Evolutionary conservation across 2,888 invertebrate genomes (phyloP), one percentile per base, ranked within the genome.

Genomic region (Adineta ricciae): DNA sequence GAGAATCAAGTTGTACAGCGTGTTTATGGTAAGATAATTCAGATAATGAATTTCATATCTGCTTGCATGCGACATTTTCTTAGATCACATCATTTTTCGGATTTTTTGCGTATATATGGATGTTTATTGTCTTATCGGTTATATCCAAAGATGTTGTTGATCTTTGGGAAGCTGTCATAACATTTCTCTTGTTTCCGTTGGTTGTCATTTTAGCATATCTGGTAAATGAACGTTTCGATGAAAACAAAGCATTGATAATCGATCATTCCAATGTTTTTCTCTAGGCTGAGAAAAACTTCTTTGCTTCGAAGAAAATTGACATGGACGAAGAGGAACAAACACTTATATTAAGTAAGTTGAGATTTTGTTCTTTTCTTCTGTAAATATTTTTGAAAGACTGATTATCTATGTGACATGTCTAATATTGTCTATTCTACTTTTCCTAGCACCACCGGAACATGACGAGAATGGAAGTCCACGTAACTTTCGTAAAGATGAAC

Each of bases 61-160:
- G 11, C 8, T 46, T 46, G 5, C 11, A 8, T 46, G 5, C 11
- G 8, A 27, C 27, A 50, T 85, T 49, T 72, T 52, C 64, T 49
- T 83, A 41, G 83, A 83, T 83, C 24, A 72, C 72, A 9, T 72
- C 72, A 2, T 72, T 72, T 9, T 36, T 72, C 36, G 36, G 72
- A 11, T 72, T 72, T 36, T 92, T 93, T 86, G 93, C 93, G 14
- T 93, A 93, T 89, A 87, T 93, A 83, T 93, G 93, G 93, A 89
- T 93, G 52, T 89, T 92, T 83, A 88, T 93, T 50, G 91, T 92
- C 86, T 89, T 92, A 85, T 88, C 90, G 21, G 88, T 88, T 41
- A 89, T 90, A 64, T 89, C 91, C 0, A 91, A 91, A 0, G 89
- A 90, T 86, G 89, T 87, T 84, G 87, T 93, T 49, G 92, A 92